phyloP scores from a whole-genome alignment of 2,113 vertebrate species.

The Amphiprion percula region DNA sequence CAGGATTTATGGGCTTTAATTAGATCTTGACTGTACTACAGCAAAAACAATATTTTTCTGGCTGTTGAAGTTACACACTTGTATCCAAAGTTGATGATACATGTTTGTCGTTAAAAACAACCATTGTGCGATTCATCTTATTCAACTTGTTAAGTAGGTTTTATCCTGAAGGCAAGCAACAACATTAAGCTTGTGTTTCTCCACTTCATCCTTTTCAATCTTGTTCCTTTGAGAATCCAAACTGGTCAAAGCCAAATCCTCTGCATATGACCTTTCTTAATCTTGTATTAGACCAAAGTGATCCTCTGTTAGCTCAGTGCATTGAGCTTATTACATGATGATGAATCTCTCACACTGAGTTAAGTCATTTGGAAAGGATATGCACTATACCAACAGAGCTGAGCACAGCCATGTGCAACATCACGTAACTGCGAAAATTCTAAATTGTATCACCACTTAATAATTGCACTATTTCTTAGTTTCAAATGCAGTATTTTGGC shows the following conservation, averaged over 20 bases:
- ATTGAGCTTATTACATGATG: conserved; percentile 87
- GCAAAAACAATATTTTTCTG: neutral
- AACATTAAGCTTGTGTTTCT: conserved; percentile 17
- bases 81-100: neutral
- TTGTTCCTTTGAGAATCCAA: conserved; percentile 51
- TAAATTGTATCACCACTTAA: too few species aligned
- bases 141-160: neutral
- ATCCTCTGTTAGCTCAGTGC: conserved; percentile 87
- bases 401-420: too few species aligned
- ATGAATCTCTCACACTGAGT: conserved; percentile 85
- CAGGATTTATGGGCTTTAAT: neutral
- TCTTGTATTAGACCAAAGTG: conserved; percentile 88
- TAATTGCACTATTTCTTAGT: too few species aligned
- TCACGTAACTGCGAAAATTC: too few species aligned
- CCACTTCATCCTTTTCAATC: conserved; percentile 34
- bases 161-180: conserved; percentile 21
- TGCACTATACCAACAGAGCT: neutral
- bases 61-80: neutral
- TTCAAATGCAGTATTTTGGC: too few species aligned
- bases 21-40: neutral
- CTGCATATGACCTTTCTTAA: conserved; percentile 90
- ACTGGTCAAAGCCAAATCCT: conserved; percentile 88
- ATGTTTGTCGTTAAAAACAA: neutral
- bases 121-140: neutral
- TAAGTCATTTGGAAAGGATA: conserved; percentile 83